A percentile compares a stretch with the other conserved stretches of the same genome.
Conservation (phyloP, 2,113 vertebrate genomes). For the Indicator indicator region DNA sequence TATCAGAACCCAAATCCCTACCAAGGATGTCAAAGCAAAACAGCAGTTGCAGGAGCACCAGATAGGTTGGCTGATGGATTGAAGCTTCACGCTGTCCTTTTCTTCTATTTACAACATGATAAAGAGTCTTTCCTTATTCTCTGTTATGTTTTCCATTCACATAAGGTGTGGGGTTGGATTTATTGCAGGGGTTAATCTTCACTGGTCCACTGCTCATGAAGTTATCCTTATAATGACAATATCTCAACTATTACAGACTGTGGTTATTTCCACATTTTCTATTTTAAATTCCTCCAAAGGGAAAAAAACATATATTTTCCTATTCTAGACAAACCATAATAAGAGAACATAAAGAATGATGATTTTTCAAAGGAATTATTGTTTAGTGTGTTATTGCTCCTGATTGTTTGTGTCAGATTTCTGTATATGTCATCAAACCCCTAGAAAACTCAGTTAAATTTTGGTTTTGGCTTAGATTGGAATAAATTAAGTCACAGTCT, state of each 20-base stretch:
- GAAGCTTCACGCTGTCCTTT: not conserved
- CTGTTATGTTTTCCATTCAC: not conserved
- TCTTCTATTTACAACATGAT: not conserved
- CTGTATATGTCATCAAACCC: not conserved
- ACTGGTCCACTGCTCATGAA: not conserved
- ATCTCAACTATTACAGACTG: not conserved
- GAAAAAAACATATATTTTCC: not conserved
- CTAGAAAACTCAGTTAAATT: not conserved
- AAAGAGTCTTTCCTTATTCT: not conserved
- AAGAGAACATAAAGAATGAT: not conserved
- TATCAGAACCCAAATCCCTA: not conserved
- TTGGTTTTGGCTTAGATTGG: not conserved
- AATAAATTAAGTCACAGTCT: not conserved
- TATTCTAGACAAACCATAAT: not conserved
- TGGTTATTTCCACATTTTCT: not conserved
- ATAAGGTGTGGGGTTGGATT: not conserved
- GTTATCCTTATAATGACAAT: not conserved
- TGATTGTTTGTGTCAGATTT: not conserved
- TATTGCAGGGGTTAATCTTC: not conserved
- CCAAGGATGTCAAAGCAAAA: not conserved
- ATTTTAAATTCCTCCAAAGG: not conserved
- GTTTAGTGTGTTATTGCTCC: not conserved
- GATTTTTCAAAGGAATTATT: not conserved
- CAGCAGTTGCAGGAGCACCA: not conserved
- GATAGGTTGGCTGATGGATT: not conserved